Percentiles rank a stretch among this genome's conserved stretches.
These are phyloP conservation scores for Characodon lateralis DNA, from an alignment of 2,797 vertebrate genomes.

Conservation along the genomic window DNA sequence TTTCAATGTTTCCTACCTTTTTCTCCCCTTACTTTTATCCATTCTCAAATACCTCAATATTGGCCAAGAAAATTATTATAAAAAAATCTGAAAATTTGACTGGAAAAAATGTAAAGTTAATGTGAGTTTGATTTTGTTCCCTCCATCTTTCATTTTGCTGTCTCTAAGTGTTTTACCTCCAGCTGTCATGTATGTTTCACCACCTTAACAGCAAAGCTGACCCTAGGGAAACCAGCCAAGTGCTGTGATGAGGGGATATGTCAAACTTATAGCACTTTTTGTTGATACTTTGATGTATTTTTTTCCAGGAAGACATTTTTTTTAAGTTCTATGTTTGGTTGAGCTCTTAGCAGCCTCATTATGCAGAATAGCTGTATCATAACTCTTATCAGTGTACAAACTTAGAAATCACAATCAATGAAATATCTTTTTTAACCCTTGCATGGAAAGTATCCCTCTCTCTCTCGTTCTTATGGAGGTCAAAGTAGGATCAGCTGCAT, in stretches of 20 bases:
- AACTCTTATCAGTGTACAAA: background rate
- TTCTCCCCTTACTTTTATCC: too few species aligned
- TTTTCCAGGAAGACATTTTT: background rate
- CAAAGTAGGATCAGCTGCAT: background rate
- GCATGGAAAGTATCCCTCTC: background rate
- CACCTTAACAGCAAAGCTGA: constrained; percentile 29
- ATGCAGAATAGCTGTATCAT: constrained; percentile 15
- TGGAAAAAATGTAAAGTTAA: background rate
- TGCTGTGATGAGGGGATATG: constrained; percentile 19
- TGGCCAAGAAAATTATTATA: background rate
- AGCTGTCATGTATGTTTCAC: constrained; percentile 48
- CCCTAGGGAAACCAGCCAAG: constrained; percentile 30
- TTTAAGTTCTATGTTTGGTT: background rate
- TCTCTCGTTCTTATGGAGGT: too few species aligned
- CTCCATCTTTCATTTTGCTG: constrained; percentile 15
- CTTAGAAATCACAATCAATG: background rate
- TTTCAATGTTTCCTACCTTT: too few species aligned
- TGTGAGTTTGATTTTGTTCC: constrained; percentile 8
- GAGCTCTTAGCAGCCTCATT: background rate
- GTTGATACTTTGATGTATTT: background rate
- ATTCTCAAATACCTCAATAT: too few species aligned
- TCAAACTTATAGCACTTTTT: constrained; percentile 5
- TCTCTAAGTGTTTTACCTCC: constrained; percentile 47
- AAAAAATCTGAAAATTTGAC: background rate
- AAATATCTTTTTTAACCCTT: background rate